phyloP scores from a whole-genome alignment of 1,140 invertebrate genomes.

The Dendrolimus kikuchii region DNA sequence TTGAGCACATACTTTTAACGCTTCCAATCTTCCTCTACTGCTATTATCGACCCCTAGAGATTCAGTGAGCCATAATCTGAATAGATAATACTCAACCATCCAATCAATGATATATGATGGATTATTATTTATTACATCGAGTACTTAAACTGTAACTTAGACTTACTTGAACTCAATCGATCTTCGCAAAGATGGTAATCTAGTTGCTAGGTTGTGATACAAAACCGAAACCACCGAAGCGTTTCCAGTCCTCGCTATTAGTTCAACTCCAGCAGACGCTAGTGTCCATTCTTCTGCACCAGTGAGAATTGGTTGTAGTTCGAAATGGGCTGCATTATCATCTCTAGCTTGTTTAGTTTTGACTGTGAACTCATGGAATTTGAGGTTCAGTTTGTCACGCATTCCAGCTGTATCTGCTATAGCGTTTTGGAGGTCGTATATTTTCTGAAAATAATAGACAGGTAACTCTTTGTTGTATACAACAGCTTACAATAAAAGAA shows the following conservation, averaged over 20 bases:
- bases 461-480: too few relatives aligned
- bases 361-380: conserved; percentile 42
- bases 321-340: conserved; percentile 47
- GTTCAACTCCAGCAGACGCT: conserved; percentile 45
- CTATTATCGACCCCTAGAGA: too few relatives aligned
- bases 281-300: conserved; percentile 44
- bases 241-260: conserved; percentile 36
- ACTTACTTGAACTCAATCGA: conserved; percentile 57
- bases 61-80: too few relatives aligned
- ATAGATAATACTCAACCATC: too few relatives aligned
- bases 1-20: too few relatives aligned
- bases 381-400: conserved; percentile 34
- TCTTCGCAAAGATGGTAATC: conserved; percentile 51
- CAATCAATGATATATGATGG: too few relatives aligned
- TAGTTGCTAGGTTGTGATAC: conserved; percentile 44
- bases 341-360: conserved; percentile 37
- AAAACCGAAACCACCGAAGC: conserved; percentile 42
- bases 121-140: too few relatives aligned
- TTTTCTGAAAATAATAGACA: conserved; percentile 40
- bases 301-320: conserved; percentile 22
- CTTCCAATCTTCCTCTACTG: too few relatives aligned
- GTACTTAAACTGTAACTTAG: conserved; percentile 21
- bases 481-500: too few relatives aligned
- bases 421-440: conserved; percentile 60
- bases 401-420: conserved; percentile 45